Evolutionary conservation across 2,888 invertebrate genomes (phyloP).

Genomic region (Dinocampus coccinellae): DNA sequence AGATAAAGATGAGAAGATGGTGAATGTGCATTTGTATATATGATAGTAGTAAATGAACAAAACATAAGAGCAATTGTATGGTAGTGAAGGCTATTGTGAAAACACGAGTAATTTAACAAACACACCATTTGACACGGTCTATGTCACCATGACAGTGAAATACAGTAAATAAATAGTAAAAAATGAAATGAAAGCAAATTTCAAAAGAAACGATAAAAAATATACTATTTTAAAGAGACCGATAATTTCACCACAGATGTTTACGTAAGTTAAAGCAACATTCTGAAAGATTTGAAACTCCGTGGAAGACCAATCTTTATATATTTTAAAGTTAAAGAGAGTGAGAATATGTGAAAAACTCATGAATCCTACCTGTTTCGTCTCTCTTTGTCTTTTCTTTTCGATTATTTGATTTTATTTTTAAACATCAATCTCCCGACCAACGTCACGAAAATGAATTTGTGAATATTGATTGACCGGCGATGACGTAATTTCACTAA

Average conservation of each 20-base stretch:
- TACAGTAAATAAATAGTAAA: conserved; percentile 4
- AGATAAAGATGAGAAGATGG: neutral
- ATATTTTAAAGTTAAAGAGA: neutral
- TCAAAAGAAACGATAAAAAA: neutral
- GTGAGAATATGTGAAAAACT: conserved; percentile 9
- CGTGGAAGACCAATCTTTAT: no score
- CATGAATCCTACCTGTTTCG: conserved; percentile 66
- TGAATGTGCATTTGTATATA: neutral
- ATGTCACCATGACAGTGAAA: neutral
- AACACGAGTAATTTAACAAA: neutral
- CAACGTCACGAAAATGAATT: conserved; percentile 77
- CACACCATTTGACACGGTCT: no score
- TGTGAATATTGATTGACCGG: conserved; percentile 75
- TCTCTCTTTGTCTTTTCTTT: neutral
- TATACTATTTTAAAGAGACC: no score
- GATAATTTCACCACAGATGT: conserved; percentile 9
- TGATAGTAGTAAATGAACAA: neutral
- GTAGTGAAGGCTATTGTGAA: neutral
- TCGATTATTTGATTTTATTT: no score
- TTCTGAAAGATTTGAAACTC: neutral
- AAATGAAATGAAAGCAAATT: neutral
- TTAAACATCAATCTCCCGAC: conserved; percentile 77
- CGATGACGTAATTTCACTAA: conserved; percentile 24
- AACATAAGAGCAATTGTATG: no score
- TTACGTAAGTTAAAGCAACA: neutral